phyloP scores from a whole-genome alignment of 2,888 invertebrate species.

The Epinotia nisella region DNA sequence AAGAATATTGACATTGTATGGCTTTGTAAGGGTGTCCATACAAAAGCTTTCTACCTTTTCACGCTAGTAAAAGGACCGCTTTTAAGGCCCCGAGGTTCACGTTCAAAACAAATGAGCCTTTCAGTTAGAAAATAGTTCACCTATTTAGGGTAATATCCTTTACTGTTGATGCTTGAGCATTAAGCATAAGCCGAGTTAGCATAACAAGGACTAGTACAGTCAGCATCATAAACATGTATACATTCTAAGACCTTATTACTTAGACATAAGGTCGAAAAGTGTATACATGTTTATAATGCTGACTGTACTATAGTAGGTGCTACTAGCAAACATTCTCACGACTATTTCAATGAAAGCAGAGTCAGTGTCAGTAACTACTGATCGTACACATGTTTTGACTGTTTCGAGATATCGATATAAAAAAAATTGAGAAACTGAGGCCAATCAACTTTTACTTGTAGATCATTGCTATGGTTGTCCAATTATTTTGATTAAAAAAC shows the following conservation, averaged over 20 bases:
- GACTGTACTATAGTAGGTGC: neutral
- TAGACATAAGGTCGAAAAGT: too few relatives aligned
- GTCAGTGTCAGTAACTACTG: neutral
- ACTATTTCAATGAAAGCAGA: neutral
- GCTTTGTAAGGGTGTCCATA: constrained; percentile 29
- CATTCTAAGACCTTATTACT: too few relatives aligned
- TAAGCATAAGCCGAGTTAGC: constrained; percentile 22
- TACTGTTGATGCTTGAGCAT: constrained; percentile 30
- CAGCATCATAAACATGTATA: too few relatives aligned
- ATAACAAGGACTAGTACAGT: constrained; percentile 25
- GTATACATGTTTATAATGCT: too few relatives aligned
- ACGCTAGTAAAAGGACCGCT: constrained; percentile 32
- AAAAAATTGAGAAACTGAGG: too few relatives aligned
- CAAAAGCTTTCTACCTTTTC: constrained; percentile 42
- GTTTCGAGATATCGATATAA: neutral
- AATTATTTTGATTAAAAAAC: too few relatives aligned
- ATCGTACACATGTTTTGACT: neutral
- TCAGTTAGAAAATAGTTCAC: constrained; percentile 30
- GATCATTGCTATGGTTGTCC: too few relatives aligned
- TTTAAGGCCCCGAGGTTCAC: constrained; percentile 21
- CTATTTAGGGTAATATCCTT: constrained; percentile 38
- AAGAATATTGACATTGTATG: constrained; percentile 11
- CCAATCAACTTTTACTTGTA: too few relatives aligned
- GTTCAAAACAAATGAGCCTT: constrained; percentile 26
- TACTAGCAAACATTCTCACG: neutral